Base-by-base conservation (phyloP, 1,140 invertebrate species). In the Elymnias hypermnestra region DNA sequence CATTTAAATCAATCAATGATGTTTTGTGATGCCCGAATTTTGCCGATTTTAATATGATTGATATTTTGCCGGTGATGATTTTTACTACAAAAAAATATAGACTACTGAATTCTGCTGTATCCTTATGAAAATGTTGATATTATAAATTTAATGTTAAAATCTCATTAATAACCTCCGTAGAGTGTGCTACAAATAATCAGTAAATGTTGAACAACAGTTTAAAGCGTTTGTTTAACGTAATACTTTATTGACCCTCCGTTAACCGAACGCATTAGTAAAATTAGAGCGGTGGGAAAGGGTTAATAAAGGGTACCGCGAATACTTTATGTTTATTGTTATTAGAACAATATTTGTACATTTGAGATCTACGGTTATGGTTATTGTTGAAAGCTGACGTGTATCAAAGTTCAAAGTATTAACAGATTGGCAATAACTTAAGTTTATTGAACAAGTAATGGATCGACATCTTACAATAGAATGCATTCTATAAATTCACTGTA, bases 201-300 rank as follows among this genome's bases (percentile, higher is more conserved):
- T 83, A 69, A 66, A 65, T 43, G 44, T 59, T 77, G 69, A 75
- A 73, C 59, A 70, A 45, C 41, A 60, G 72, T 72, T 67, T 58
- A 68, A 70, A 58, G 65, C 65, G 55, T 71, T 68, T 76, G 67
- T 72, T 78, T 73, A 67, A 77, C 55, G 42, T 59, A 53, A 70
- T 66, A 70, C 63, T 65, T 57, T 66, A 63, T 55, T 71, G 66
- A 68, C 74, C 77, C 72, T 63, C 62, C 43, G 67, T 68, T 68
- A 52, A 60, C 54, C 28, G 56, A 67, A 58, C 65, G 66, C 76
- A 81, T 84, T 81, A 83, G 82, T 85, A 83, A 85, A 85, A 83
- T 78, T 79, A 85, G 78, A 85, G 78, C 73, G 75, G 75, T 85
- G 78, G 77, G 82, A 83, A 84, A 85, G 73, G 82, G 82, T 79